A percentile compares a stretch with the other conserved stretches of the same genome.
These are phyloP conservation scores for Drosophila stalkeri DNA, from an alignment of 2,888 invertebrate genomes.

Conservation along the genomic window DNA sequence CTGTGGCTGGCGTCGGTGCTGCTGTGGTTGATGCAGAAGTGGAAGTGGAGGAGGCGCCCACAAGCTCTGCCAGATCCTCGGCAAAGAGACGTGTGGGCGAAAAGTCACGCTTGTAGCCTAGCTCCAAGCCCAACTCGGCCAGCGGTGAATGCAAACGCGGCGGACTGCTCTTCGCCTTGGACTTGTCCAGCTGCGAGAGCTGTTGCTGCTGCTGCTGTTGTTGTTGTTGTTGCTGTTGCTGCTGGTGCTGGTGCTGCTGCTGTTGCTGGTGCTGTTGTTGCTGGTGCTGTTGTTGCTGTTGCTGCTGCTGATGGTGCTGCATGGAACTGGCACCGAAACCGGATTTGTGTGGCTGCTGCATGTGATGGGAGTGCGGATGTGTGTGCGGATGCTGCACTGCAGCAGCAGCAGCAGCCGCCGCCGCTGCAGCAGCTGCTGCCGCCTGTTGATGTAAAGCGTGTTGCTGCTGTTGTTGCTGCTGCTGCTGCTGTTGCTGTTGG, in stretches of 20 bases:
- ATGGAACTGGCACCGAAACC: constrained; percentile 79
- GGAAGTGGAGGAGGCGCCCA: constrained; percentile 69
- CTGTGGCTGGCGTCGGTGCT: constrained; percentile 13
- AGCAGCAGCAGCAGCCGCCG: constrained; percentile 43
- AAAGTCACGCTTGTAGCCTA: constrained; percentile 86
- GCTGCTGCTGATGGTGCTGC: constrained; percentile 37
- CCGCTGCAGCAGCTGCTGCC: constrained; percentile 55
- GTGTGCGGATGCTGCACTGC: constrained; percentile 37
- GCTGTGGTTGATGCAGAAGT: constrained; percentile 41
- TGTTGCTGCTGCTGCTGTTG: constrained; percentile 52
- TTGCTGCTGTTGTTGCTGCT: constrained; percentile 75
- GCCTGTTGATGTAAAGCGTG: constrained; percentile 71
- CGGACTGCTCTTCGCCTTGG: constrained; percentile 84
- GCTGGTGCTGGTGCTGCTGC: constrained; percentile 41
- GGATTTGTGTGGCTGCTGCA: constrained; percentile 66
- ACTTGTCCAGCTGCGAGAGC: constrained; percentile 43
- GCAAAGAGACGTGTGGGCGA: constrained; percentile 89
- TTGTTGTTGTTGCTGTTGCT: constrained; percentile 40
- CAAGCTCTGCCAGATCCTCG: constrained; percentile 87
- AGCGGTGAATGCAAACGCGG: constrained; percentile 87
- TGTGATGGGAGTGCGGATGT: constrained; percentile 52
- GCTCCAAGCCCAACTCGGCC: constrained; percentile 87
- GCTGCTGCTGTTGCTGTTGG: constrained; percentile 74
- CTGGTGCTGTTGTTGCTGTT: constrained; percentile 49
- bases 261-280: constrained; percentile 31